phyloP scores from a whole-genome alignment of 2,888 invertebrate genomes.

The Trissonchulus latispiculum region DNA sequence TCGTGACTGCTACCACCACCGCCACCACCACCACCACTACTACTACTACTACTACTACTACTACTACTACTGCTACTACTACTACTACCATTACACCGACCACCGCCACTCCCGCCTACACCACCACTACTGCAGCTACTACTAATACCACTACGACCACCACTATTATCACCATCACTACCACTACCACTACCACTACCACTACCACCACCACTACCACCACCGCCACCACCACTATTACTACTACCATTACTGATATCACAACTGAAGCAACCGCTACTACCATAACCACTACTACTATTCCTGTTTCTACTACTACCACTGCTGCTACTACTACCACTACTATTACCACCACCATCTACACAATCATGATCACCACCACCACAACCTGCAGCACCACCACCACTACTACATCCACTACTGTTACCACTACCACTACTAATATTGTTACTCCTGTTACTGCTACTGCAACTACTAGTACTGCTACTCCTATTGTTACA shows the following conservation, averaged over 20 bases:
- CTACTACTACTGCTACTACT: too few species aligned
- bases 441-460: conserved; percentile 19
- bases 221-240: conserved; percentile 1
- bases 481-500: conserved; percentile 21
- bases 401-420: conserved; percentile 21
- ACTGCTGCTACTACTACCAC: conserved; percentile 15
- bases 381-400: conserved; percentile 21
- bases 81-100: neutral
- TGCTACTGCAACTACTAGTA: conserved; percentile 22
- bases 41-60: too few species aligned
- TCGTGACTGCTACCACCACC: neutral
- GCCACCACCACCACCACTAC: conserved; percentile 4
- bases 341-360: conserved; percentile 17
- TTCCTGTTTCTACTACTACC: conserved; percentile 13
- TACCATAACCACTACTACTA: conserved; percentile 12
- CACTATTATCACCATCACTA: conserved; percentile 4
- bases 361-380: conserved; percentile 12
- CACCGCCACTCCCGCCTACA: neutral
- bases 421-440: conserved; percentile 20
- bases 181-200: conserved; percentile 4
- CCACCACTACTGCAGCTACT: too few species aligned
- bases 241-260: neutral
- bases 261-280: conserved; percentile 6
- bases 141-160: too few species aligned
- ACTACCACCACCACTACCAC: conserved; percentile 4